Percentiles rank a stretch among this genome's conserved stretches.
Evolutionary conservation across 2,888 invertebrate species (phyloP).

Genomic region (Kryphioiulus occultus): DNA sequence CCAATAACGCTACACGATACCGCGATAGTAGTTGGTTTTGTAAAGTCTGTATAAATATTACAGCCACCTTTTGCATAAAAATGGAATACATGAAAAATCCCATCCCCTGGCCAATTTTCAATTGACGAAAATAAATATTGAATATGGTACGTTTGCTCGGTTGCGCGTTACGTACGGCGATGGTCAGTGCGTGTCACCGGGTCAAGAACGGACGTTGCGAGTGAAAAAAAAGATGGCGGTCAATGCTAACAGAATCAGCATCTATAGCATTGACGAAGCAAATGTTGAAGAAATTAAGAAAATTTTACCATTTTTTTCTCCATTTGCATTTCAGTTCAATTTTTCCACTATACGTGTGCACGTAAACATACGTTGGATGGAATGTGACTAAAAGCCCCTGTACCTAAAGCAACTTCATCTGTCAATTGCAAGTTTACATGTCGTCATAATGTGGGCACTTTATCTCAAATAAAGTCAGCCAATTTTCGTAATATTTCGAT

Average conservation of each 20-base stretch:
- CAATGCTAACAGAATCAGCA: too few relatives aligned
- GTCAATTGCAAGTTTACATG: too few relatives aligned
- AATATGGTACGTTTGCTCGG: background rate
- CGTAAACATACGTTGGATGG: too few relatives aligned
- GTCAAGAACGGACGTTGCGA: background rate
- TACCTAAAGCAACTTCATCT: too few relatives aligned
- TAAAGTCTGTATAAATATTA: conserved; percentile 7
- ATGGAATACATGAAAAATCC: conserved; percentile 2
- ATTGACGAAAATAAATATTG: background rate
- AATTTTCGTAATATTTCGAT: too few relatives aligned
- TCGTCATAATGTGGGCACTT: too few relatives aligned
- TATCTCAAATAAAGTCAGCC: too few relatives aligned
- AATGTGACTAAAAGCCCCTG: too few relatives aligned
- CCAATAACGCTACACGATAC: background rate
- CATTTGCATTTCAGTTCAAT: too few relatives aligned
- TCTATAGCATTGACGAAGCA: background rate
- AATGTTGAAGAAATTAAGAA: background rate
- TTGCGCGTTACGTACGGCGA: background rate
- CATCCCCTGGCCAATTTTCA: background rate
- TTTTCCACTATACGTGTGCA: too few relatives aligned
- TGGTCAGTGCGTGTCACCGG: background rate
- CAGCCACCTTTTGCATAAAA: conserved; percentile 7
- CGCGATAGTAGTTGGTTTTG: background rate
- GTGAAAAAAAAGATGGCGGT: too few relatives aligned
- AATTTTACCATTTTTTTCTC: too few relatives aligned